Evolutionary conservation across 1,140 invertebrate species (phyloP), one percentile per base, ranked within the genome.

Genomic region (Penaeus indicus): DNA sequence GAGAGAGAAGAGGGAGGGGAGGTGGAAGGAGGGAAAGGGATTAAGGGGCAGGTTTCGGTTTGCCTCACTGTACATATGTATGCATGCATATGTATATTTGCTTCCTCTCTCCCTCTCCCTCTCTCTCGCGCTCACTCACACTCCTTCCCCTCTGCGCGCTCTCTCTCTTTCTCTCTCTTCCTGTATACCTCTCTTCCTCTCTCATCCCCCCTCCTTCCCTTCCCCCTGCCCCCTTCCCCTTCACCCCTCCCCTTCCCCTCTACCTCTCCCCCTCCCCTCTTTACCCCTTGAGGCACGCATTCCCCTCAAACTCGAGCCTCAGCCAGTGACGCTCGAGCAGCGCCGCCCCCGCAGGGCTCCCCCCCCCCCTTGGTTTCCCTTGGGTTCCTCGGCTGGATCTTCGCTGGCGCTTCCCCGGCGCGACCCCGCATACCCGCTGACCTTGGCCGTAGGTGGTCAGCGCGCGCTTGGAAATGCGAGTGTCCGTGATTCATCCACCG

Each of bases 101-200:
- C 62, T 83, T 25, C 42, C 81, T 64, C 60, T 67, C 81, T 67
- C 60, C n/a, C 81, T 83, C 81, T 83, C 81, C 1, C 32, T 22
- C 16, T 32, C 67, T 8, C 67, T 16, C 32, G 10, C 67, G 8
- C n/a, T 13, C 32, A 22, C 21, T 18, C 32, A 13, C 19, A 11
- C 13, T 72, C 67, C 16, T 21, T 32, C 67, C 11, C 21, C 64
- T 25, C 64, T 4, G 21, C 2, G 1, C 67, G 0, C 67, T 72
- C 67, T 32, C 67, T 32, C 11, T 19, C 67, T 21, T 18, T 72
- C 18, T 16, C 67, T 32, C 32, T 32, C 67, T 83, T 11, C 64
- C 81, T 83, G 62, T 1, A 0, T 72, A 8, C 21, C 67, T 10
- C 67, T 18, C 32, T 72, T 16, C 16, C n/a, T 13, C 32, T 1